Evolutionary conservation across 2,113 vertebrate genomes (phyloP).

Genomic region (Vombatus ursinus): DNA sequence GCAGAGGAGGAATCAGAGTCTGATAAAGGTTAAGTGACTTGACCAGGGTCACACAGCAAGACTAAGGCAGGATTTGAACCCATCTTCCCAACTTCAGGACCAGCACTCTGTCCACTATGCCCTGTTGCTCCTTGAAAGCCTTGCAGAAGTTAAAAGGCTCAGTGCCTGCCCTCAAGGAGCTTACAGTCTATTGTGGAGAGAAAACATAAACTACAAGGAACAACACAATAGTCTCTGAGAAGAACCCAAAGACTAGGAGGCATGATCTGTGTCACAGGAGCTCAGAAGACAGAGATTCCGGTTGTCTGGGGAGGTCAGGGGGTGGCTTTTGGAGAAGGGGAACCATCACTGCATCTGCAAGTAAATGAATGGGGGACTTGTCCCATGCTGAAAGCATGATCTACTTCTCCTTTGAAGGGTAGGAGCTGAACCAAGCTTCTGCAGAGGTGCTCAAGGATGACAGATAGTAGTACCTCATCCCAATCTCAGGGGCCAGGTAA

Average conservation of each 20-base stretch:
- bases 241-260: background rate
- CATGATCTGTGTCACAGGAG: background rate
- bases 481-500: background rate
- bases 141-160: background rate
- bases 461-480: background rate
- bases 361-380: background rate
- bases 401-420: background rate
- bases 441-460: background rate
- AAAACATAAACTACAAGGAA: background rate
- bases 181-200: background rate
- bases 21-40: background rate
- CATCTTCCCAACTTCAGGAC: background rate
- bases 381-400: background rate
- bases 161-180: background rate
- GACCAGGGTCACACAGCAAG: background rate
- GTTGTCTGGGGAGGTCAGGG: background rate
- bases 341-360: background rate
- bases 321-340: background rate
- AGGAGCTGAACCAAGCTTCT: background rate
- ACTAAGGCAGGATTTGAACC: background rate
- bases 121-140: background rate
- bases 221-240: background rate
- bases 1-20: background rate
- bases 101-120: background rate
- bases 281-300: background rate